Percentiles rank a stretch among this genome's conserved stretches.
These are phyloP conservation scores for Argyra leucocephala DNA, from an alignment of 2,888 invertebrate genomes.

Conservation along the genomic window DNA sequence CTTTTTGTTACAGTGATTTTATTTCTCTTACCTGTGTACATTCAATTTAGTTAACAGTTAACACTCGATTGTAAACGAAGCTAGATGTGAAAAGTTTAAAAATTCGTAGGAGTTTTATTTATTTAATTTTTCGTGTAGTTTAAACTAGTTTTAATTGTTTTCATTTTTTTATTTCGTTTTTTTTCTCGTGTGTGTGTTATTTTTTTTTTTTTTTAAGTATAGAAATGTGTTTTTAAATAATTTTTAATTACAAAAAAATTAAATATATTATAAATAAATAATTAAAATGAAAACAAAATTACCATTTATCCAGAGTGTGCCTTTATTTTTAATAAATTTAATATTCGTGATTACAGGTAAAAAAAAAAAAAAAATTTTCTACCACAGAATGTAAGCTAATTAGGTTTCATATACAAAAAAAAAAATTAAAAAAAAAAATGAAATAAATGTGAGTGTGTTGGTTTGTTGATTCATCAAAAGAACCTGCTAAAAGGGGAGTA, in stretches of 20 bases:
- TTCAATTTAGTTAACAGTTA: background rate
- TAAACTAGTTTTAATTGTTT: background rate
- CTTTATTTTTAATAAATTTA: conserved; percentile 3
- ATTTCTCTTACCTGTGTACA: background rate
- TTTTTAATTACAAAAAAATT: background rate
- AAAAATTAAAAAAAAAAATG: background rate
- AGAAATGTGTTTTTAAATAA: background rate
- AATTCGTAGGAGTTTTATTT: background rate
- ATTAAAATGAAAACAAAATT: conserved; percentile 3
- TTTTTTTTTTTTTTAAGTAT: background rate
- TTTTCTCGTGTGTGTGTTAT: background rate
- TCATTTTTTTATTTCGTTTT: background rate
- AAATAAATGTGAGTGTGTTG: background rate
- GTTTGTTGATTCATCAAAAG: conserved; percentile 6
- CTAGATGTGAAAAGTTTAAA: background rate
- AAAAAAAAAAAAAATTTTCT: background rate
- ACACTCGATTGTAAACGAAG: background rate
- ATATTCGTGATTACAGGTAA: conserved; percentile 10
- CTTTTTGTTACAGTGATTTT: background rate
- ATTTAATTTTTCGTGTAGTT: background rate
- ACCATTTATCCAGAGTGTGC: background rate
- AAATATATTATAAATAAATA: background rate
- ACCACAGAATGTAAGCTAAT: background rate
- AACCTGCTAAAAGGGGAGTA: conserved; percentile 4
- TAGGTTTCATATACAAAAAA: background rate